Percentiles rank a stretch among this genome's conserved stretches.
Evolutionary conservation across 2,888 invertebrate genomes (phyloP).

Genomic region (Mythimna vitellina): DNA sequence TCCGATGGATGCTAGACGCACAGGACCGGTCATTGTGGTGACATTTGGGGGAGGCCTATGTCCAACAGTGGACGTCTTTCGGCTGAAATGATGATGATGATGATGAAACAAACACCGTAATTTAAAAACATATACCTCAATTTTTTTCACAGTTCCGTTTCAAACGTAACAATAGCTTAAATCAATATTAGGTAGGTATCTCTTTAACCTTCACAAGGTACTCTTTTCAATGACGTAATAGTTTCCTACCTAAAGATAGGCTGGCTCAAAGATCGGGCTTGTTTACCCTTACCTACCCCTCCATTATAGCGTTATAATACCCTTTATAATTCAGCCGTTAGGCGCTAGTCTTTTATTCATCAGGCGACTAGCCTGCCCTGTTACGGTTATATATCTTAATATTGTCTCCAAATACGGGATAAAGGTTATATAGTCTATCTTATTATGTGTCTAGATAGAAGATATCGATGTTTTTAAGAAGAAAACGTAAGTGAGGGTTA

Average conservation of each 20-base stretch:
- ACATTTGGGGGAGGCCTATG: too few species aligned
- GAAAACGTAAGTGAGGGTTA: too few species aligned
- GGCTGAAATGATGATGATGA: too few species aligned
- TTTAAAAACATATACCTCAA: too few species aligned
- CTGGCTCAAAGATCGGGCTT: conserved; percentile 32
- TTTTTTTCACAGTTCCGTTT: not conserved
- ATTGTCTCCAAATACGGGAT: conserved; percentile 20
- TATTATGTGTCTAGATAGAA: not conserved
- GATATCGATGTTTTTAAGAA: not conserved
- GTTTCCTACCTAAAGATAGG: conserved; percentile 25
- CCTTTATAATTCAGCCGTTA: conserved; percentile 61
- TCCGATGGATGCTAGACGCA: too few species aligned
- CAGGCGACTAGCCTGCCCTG: conserved; percentile 31
- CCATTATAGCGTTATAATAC: conserved; percentile 49
- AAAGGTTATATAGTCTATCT: conserved; percentile 24
- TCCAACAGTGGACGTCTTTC: too few species aligned
- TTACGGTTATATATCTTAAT: conserved; percentile 36
- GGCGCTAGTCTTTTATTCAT: conserved; percentile 61
- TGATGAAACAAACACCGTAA: too few species aligned
- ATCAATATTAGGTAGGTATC: conserved; percentile 3
- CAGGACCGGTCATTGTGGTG: too few species aligned
- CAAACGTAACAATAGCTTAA: conserved; percentile 5
- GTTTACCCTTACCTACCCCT: conserved; percentile 26
- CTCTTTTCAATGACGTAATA: conserved; percentile 37
- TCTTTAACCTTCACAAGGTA: conserved; percentile 8